A percentile compares a stretch with the other conserved stretches of the same genome.
phyloP scores from a whole-genome alignment of 2,113 vertebrate species.

The Sceloporus tristichus region DNA sequence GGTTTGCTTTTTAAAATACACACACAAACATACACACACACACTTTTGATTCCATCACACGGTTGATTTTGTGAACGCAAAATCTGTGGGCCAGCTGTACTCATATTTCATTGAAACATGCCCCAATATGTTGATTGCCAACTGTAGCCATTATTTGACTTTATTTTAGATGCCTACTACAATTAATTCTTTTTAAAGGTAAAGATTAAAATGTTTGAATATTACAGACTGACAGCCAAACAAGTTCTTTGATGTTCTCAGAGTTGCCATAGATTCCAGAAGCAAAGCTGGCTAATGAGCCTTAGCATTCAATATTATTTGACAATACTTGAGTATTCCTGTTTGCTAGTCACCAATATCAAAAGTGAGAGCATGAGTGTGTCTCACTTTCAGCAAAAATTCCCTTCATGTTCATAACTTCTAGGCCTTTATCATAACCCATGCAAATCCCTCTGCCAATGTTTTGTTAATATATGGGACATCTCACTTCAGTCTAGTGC shows the following conservation, averaged over 20 bases:
- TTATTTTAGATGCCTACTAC: not conserved
- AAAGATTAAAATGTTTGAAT: not conserved
- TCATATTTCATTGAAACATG: not conserved
- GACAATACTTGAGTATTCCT: not conserved
- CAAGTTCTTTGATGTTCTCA: not conserved
- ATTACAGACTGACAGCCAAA: not conserved
- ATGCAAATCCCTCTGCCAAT: slow-evolving; percentile 37
- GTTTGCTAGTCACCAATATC: not conserved
- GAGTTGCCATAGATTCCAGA: slow-evolving; percentile 1
- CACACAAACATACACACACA: too few relatives aligned
- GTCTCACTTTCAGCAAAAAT: slow-evolving; percentile 27
- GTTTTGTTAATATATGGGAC: slow-evolving; percentile 54
- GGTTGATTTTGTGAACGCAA: too few relatives aligned
- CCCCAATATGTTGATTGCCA: not conserved
- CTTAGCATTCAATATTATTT: slow-evolving; percentile 10
- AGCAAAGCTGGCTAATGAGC: fast-evolving
- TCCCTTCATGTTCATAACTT: slow-evolving; percentile 48
- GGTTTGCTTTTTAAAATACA: too few relatives aligned
- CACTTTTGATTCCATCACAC: too few relatives aligned
- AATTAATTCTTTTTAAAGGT: not conserved
- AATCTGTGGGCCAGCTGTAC: too few relatives aligned
- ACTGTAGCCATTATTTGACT: not conserved
- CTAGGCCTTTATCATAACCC: slow-evolving; percentile 46
- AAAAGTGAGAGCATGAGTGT: not conserved
- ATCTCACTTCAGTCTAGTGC: slow-evolving; percentile 45